phyloP scores from a whole-genome alignment of 1,140 invertebrate species.

The Drosophila gunungcola region DNA sequence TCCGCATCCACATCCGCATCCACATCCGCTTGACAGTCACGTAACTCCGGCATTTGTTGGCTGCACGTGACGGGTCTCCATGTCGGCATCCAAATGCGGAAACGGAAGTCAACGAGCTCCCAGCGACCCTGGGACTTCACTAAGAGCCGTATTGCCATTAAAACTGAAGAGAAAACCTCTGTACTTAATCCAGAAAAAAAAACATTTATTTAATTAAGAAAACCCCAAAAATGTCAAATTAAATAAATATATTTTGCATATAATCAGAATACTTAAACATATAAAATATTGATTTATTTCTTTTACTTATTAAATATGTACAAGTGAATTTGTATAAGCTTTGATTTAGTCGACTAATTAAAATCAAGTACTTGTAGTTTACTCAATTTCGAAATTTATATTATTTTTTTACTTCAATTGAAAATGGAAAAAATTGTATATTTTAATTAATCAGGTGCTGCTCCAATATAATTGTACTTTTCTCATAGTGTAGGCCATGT shows the following conservation, averaged over 20 bases:
- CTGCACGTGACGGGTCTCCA: slow-evolving; percentile 31
- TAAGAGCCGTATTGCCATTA: neutral
- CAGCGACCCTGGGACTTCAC: neutral
- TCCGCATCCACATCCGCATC: neutral
- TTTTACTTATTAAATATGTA: no score
- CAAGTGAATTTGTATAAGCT: no score
- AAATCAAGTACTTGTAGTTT: no score
- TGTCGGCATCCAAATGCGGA: slow-evolving; percentile 2
- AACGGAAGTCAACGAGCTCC: slow-evolving; percentile 16
- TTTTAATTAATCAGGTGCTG: neutral
- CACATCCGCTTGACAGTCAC: slow-evolving; percentile 9
- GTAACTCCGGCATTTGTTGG: slow-evolving; percentile 28
- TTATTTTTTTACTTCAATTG: no score
- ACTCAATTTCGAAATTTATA: no score
- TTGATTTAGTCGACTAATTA: no score
- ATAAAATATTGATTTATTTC: no score
- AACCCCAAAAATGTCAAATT: no score
- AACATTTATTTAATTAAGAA: no score
- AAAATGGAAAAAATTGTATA: neutral
- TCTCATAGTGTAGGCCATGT: neutral
- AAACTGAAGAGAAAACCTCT: neutral
- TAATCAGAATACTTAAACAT: no score
- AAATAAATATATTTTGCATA: no score
- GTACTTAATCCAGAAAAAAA: no score
- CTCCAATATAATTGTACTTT: neutral